These are phyloP conservation scores for Corvus hawaiiensis DNA, from an alignment of 2,113 vertebrate genomes.

Conservation along the genomic window DNA sequence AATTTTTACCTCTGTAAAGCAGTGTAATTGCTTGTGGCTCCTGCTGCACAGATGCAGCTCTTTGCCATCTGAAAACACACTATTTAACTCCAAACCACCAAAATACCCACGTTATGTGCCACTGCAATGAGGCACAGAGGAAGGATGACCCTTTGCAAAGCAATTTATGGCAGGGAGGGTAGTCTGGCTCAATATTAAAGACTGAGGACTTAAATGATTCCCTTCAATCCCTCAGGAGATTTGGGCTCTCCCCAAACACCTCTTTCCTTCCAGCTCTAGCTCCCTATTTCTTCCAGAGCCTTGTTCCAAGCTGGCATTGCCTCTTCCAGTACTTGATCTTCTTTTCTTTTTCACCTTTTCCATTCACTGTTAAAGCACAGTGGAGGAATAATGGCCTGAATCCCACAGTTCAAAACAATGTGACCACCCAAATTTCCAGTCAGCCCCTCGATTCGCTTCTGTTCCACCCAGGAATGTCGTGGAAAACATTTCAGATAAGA, in stretches of 20 bases:
- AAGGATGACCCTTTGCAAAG: background rate
- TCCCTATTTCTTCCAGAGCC: background rate
- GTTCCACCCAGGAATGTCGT: background rate
- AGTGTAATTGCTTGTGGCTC: background rate
- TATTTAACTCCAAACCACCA: background rate
- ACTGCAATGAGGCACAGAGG: rapidly evolving
- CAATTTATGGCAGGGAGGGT: background rate
- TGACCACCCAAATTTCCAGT: background rate
- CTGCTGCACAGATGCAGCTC: background rate
- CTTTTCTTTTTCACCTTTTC: background rate
- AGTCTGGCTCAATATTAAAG: background rate
- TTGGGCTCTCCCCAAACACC: background rate
- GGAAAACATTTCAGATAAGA: rapidly evolving
- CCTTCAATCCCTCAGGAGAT: background rate
- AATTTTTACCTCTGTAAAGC: background rate
- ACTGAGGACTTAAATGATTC: background rate
- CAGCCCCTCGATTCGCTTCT: background rate
- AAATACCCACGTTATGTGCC: background rate
- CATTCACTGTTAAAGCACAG: background rate
- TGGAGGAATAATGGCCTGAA: background rate
- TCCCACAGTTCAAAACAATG: rapidly evolving
- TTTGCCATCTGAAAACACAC: background rate
- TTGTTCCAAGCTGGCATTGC: background rate
- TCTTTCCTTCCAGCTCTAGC: background rate
- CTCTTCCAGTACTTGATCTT: background rate